Percentiles rank a stretch among this genome's conserved stretches.
Evolutionary conservation across 1,140 invertebrate species (phyloP).

Genomic region (Aplysia californica): DNA sequence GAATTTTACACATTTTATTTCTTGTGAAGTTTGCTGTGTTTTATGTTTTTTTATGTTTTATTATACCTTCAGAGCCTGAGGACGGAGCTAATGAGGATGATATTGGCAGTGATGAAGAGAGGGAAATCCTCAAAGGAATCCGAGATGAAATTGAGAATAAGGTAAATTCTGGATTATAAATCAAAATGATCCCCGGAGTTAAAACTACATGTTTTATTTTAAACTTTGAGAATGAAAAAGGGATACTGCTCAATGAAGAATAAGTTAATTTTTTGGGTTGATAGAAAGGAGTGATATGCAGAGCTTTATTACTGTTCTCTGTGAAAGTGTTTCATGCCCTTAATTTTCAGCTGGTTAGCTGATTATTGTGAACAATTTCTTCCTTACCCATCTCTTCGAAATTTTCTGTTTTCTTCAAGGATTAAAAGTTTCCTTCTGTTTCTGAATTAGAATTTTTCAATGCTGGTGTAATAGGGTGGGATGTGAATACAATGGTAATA

Average conservation of each 20-base stretch:
- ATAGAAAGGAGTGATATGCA: neutral
- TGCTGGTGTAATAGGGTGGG: too few relatives aligned
- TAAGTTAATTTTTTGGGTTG: neutral
- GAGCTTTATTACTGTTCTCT: neutral
- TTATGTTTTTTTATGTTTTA: too few relatives aligned
- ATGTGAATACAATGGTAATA: too few relatives aligned
- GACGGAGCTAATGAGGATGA: constrained; percentile 36
- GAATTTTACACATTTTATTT: too few relatives aligned
- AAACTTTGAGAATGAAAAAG: neutral
- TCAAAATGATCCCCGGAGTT: too few relatives aligned
- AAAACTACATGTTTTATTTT: neutral
- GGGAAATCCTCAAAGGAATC: constrained; percentile 60
- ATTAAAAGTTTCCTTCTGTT: too few relatives aligned
- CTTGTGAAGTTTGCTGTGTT: too few relatives aligned
- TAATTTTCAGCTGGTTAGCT: neutral
- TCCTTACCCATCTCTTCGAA: neutral
- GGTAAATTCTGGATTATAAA: constrained; percentile 25
- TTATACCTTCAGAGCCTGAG: neutral
- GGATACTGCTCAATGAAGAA: neutral
- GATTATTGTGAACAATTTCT: neutral
- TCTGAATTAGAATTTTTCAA: too few relatives aligned
- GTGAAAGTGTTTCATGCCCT: neutral
- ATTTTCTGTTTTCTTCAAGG: too few relatives aligned
- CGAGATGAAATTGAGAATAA: constrained; percentile 60
- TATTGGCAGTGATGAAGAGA: constrained; percentile 64